Conservation (phyloP, 2,797 vertebrate species). For the Pyrocephalus nanus region DNA sequence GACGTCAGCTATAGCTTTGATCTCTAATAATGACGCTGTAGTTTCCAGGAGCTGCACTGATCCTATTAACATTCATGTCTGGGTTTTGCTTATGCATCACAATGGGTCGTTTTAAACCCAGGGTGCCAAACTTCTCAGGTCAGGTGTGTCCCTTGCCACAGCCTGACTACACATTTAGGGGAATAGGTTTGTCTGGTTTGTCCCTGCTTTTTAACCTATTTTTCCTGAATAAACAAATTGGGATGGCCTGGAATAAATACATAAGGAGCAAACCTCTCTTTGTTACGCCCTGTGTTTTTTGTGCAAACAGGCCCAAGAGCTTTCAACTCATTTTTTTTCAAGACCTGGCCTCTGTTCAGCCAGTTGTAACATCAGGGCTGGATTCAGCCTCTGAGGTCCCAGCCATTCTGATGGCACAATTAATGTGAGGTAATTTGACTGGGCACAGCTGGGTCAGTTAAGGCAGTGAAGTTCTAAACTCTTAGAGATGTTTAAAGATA, state of each 20-base stretch:
- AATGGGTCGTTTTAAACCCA: background rate
- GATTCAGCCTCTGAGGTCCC: background rate
- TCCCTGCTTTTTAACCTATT: background rate
- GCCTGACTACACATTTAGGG: background rate
- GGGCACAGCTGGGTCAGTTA: background rate
- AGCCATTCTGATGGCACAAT: background rate
- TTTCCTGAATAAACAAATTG: background rate
- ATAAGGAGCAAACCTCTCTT: background rate
- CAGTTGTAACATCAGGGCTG: background rate
- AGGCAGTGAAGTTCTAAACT: background rate
- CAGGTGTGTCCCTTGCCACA: background rate
- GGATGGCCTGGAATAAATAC: background rate
- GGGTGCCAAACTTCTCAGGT: background rate
- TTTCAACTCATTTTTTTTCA: background rate
- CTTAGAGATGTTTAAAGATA: background rate
- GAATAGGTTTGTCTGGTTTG: background rate
- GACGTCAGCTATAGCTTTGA: conserved; percentile 15
- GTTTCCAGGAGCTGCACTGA: conserved; percentile 20
- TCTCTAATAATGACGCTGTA: conserved; percentile 8
- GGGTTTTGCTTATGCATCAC: conserved; percentile 35
- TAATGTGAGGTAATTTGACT: background rate
- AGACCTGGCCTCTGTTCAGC: background rate
- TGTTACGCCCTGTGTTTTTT: background rate
- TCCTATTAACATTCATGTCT: conserved; percentile 51
- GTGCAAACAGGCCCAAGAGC: background rate